Evolutionary conservation across 2,888 invertebrate species (phyloP).

Genomic region (Phytoseiulus persimilis): DNA sequence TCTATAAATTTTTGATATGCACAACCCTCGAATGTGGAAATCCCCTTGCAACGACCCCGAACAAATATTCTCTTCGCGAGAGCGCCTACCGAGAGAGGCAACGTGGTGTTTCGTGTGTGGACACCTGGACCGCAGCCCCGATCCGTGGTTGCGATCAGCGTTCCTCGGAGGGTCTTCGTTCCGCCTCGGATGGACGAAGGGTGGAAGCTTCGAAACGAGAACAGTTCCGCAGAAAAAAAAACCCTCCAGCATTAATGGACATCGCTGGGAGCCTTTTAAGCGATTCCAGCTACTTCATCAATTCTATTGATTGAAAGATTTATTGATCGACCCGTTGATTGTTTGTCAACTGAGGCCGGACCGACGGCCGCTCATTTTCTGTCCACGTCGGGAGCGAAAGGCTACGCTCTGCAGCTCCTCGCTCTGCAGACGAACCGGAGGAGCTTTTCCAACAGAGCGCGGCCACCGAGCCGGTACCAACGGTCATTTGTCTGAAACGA

Average conservation of each 20-base stretch:
- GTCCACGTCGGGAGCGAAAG: background rate
- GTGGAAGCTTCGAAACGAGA: background rate
- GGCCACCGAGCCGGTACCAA: background rate
- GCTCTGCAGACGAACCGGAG: background rate
- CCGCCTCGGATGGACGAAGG: too few species aligned
- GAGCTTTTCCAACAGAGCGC: background rate
- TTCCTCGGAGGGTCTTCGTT: too few species aligned
- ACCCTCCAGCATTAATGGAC: background rate
- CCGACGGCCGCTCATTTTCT: background rate
- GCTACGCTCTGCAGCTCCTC: background rate
- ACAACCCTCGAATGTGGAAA: too few species aligned
- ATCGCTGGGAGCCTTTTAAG: background rate
- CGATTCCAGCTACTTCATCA: background rate
- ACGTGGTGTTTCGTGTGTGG: too few species aligned
- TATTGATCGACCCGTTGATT: background rate
- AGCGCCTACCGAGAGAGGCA: too few species aligned
- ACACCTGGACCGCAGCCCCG: too few species aligned
- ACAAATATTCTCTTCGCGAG: too few species aligned
- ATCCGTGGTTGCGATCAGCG: too few species aligned
- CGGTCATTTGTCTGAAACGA: background rate
- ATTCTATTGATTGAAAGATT: background rate
- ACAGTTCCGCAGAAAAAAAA: background rate
- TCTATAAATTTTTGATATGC: too few species aligned
- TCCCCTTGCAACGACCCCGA: too few species aligned
- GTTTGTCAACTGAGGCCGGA: background rate